Evolutionary conservation across 2,113 vertebrate genomes (phyloP).

Genomic region (Sylvilagus bachmani): DNA sequence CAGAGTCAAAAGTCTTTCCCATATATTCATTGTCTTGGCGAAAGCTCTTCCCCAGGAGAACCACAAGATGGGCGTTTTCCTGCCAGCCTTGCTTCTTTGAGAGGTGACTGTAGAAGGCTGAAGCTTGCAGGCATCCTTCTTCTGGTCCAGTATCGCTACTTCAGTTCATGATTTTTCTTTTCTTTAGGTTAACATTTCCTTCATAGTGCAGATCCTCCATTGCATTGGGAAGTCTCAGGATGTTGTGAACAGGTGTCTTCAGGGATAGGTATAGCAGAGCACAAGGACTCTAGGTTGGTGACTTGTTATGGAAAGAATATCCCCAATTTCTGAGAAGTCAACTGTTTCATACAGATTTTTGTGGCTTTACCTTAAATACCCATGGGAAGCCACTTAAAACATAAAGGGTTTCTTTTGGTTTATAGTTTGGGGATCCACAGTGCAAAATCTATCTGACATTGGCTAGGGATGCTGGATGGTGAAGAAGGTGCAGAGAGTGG

Average conservation of each 20-base stretch:
- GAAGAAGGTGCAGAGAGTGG: no score
- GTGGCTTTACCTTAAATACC: no score
- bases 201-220: neutral
- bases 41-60: neutral
- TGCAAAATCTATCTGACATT: no score
- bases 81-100: neutral
- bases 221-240: neutral
- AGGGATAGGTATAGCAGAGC: fast-evolving
- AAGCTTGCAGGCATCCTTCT: neutral
- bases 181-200: neutral
- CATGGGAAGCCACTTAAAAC: no score
- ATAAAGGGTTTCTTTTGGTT: no score
- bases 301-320: neutral
- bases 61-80: neutral
- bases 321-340: neutral
- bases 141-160: neutral
- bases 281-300: neutral
- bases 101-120: neutral
- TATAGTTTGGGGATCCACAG: no score
- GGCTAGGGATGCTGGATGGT: no score
- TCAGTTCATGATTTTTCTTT: neutral
- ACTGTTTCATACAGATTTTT: neutral
- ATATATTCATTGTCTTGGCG: neutral
- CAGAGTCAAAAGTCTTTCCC: neutral
- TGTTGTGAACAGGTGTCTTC: neutral